phyloP scores from a whole-genome alignment of 2,113 vertebrate genomes.

The Pseudorasbora parva region DNA sequence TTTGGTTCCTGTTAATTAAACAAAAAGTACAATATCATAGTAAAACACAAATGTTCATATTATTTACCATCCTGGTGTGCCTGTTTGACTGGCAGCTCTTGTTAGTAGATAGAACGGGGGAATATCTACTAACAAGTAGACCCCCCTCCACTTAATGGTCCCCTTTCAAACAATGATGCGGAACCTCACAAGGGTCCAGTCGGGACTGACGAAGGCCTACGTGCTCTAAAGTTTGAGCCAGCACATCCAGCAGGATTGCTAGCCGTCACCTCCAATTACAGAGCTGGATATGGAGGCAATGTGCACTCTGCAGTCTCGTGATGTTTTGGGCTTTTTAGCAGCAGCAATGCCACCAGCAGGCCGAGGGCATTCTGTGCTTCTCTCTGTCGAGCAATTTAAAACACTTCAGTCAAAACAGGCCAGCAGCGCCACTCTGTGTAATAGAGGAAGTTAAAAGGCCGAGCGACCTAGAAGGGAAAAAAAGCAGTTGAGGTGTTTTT shows the following conservation, averaged over 20 bases:
- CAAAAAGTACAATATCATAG: background rate
- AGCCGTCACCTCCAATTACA: slow-evolving; percentile 72
- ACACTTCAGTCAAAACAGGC: slow-evolving; percentile 41
- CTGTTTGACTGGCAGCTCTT: slow-evolving; percentile 60
- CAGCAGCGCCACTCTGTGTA: slow-evolving; percentile 46
- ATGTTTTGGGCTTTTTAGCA: slow-evolving; percentile 41
- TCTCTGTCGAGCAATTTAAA: slow-evolving; percentile 25
- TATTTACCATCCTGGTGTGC: slow-evolving; percentile 28
- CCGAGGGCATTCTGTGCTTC: slow-evolving; percentile 38
- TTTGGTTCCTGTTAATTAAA: background rate
- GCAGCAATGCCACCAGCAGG: slow-evolving; percentile 38
- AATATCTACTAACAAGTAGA: too few species aligned
- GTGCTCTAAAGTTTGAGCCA: slow-evolving; percentile 58
- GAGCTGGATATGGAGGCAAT: slow-evolving; percentile 68
- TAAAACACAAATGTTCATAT: background rate
- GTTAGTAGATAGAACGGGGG: slow-evolving; percentile 60
- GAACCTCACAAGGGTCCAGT: slow-evolving; percentile 55
- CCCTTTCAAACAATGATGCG: slow-evolving; percentile 66
- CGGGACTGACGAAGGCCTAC: slow-evolving; percentile 58
- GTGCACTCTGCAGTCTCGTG: slow-evolving; percentile 14
- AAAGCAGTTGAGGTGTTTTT: slow-evolving; percentile 34
- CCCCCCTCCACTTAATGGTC: slow-evolving; percentile 55
- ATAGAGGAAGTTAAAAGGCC: slow-evolving; percentile 31
- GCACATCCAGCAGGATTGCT: slow-evolving; percentile 45
- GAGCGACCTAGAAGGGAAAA: slow-evolving; percentile 39